Base-by-base conservation (phyloP, 2,797 vertebrate species). In the Myotis myotis region DNA sequence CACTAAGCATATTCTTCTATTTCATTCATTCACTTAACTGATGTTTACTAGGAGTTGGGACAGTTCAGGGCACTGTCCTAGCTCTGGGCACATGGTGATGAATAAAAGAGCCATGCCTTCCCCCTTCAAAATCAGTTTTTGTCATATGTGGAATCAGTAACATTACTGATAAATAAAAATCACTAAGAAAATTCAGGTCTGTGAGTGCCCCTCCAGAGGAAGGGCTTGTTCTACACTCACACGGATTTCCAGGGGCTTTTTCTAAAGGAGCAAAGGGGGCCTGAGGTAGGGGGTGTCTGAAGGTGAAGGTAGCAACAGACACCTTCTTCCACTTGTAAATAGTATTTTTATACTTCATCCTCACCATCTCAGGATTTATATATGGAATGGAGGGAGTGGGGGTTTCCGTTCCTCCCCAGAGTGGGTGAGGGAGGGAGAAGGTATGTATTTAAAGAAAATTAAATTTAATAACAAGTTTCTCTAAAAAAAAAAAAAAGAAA, bases 401-500 rank as follows among this genome's bases (percentile, higher is more conserved):
- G n/a, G 44, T 16, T 66, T 88, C 92, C n/a, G 8, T 90, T 87
- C 62, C 79, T 95, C 49, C 80, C 68, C 16, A 6, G 20, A 55
- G 23, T 23, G 82, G 71, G 44, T 68, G 36, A 38, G 55, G n/a
- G 8, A 20, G 68, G 96, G 36, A 38, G 60, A 85, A 60, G 75
- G 72, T 94, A 71, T 96, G 90, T 91, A 93, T 87, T 97, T 96
- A 87, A 96, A 94, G 91, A 66, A 47, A 22, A 97, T 96, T 93
- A 97, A 97, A 71, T 51, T n/a, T 97, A 97, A 87, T 96, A 95
- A 64, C 15, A 94, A 57, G 60, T 96, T 96, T 97, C 92, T 96
- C 78, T 97, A 96, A 93, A 38, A 38, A 38, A 38, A 38, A 1
- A 38, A 38, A 38, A 38, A 6, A 4, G 38, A 38, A 38, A 38